Base-by-base conservation (phyloP, 1,140 invertebrate genomes). In the Mamestra configurata region DNA sequence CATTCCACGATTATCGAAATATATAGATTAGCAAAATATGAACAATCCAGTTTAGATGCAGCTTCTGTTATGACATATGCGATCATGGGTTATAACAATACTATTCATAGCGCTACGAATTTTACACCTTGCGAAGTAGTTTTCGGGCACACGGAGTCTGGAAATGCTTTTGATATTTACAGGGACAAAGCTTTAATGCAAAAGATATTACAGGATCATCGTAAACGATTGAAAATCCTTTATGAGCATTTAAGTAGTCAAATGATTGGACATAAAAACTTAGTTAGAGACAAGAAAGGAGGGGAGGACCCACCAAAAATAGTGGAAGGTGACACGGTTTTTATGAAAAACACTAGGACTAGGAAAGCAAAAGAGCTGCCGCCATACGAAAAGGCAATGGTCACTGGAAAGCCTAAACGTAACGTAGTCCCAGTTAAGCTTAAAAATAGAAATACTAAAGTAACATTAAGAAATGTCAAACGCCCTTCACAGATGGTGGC, bases 101-200 rank as follows among this genome's bases (percentile, higher is more conserved):
- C 77, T 3, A 86, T 86, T 31, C 87, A 88, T 31, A 79, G 68
- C 0, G 73, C 51, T 20, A 85, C 84, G 0, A 77, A 70, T 27
- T 75, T 85, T 15, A 82, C 85, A 6, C 86, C 84, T 18, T 88
- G 85, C 57, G 84, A 88, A 85, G 68, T 87, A 24, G 77, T 85
- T 8, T 86, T 89, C 24, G 87, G 87, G 35, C 85, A 89, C 49
- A 86, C 84, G 0, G 83, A 89, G 13, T 61, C 81, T 1, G 64
- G 46, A 18, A 84, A 37, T 35, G 7, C 24, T 18, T 87, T 85
- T 77, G 43, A 80, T 43, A 43, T 82, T 40, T 46, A 86, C 18
- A 80, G 72, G 11, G 49, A 87, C 55, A 79, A 82, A 61, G 24
- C 37, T 31, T 79, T 81, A 31, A 79, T 79, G 4, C 87, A 86